Evolutionary conservation across 2,797 vertebrate species (phyloP), one percentile per base, ranked within the genome.

Genomic region (Hirundo rustica): DNA sequence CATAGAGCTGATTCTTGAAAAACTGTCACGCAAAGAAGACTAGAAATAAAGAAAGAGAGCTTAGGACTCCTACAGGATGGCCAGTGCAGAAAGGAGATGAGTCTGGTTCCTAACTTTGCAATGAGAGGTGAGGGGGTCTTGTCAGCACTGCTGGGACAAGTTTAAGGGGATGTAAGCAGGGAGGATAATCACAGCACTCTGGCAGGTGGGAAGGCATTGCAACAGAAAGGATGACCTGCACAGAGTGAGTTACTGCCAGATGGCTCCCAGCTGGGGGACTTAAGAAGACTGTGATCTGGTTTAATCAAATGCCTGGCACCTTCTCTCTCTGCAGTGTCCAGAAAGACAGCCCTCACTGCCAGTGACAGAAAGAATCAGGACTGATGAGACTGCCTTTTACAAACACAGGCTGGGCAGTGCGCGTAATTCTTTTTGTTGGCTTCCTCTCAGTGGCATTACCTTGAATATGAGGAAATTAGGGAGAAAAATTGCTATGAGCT

Each of bases 291-390:
- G 79, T 92, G 90, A 94, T 92, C 83, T 92, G 92, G 65, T 71
- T 85, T 95, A 81, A 94, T 95, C 88, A 93, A 92, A 86, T 66
- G 79, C 92, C 67, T 95, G 88, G 93, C 92, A 95, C 85, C 95
- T 92, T 81, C 66, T 91, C 80, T 86, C 74, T 66, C 88, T 30
- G 51, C 88, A 70, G 74, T 36, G 58, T 80, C 85, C 95, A 87
- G 80, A 91, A 78, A 72, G 89, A 94, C 70, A 62, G 22, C 51
- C 50, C 73, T 92, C 58, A 16, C 88, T 85, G 82, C 82, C 54
- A 65, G 51, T 3, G 1, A 58, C 18, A 86, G 62, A 88, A 77
- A 78, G 66, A 73, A 88, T 58, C 16, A 10, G 73, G 62, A 88
- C 66, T 74, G 86, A 86, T 81, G 60, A 81, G 55, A 42, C 71